These are phyloP conservation scores for Drosophila histrio DNA, from an alignment of 2,888 invertebrate genomes.

Conservation along the genomic window DNA sequence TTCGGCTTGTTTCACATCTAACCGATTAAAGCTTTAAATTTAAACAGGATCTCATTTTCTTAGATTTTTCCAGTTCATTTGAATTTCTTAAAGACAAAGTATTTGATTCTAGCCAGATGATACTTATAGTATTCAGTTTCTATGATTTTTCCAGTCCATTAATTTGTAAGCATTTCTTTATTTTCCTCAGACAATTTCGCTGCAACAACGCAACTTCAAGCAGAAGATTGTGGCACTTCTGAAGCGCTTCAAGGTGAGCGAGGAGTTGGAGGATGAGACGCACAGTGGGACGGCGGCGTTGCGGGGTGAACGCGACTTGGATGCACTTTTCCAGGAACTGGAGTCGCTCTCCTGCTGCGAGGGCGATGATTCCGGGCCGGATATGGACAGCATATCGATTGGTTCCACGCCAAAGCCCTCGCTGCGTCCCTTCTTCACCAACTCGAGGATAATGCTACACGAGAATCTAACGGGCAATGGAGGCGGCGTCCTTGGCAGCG, in stretches of 20 bases:
- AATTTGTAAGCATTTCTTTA: not conserved
- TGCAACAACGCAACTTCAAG: constrained; percentile 96
- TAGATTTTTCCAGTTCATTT: too few relatives aligned
- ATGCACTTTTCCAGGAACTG: constrained; percentile 97
- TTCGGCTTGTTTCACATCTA: too few relatives aligned
- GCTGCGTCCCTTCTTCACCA: constrained; percentile 96
- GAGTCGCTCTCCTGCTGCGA: constrained; percentile 95
- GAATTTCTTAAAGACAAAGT: too few relatives aligned
- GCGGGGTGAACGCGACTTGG: constrained; percentile 94
- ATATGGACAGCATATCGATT: constrained; percentile 97
- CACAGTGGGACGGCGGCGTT: constrained; percentile 86
- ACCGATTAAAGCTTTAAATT: too few relatives aligned
- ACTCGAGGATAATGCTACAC: constrained; percentile 91
- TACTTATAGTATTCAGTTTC: not conserved
- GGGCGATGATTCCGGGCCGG: constrained; percentile 95
- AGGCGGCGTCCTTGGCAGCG: constrained; percentile 25
- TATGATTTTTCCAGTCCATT: not conserved
- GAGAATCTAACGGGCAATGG: constrained; percentile 80
- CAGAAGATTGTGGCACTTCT: constrained; percentile 98
- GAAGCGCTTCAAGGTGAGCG: constrained; percentile 96
- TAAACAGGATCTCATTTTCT: too few relatives aligned
- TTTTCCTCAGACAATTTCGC: constrained; percentile 81
- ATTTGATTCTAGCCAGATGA: too few relatives aligned
- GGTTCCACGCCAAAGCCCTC: constrained; percentile 98
- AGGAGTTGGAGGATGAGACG: constrained; percentile 91